Evolutionary conservation across 1,140 invertebrate genomes (phyloP).

Genomic region (Agrilus planipennis): DNA sequence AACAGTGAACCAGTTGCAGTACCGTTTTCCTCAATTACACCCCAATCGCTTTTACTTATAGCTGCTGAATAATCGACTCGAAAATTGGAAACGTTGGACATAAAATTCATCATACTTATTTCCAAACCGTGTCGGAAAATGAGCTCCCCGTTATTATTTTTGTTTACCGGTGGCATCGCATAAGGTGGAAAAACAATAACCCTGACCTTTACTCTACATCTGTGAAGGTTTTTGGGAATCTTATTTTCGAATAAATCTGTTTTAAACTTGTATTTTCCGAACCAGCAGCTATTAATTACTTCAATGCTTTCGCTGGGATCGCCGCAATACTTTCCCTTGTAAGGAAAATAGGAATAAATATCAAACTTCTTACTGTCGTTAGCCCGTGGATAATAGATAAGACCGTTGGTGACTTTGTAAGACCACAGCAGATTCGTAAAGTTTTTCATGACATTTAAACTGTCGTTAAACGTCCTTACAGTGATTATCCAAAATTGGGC

Average conservation of each 20-base stretch:
- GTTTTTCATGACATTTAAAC: slow-evolving; percentile 6
- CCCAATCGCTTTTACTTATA: slow-evolving; percentile 9
- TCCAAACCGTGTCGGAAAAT: slow-evolving; percentile 12
- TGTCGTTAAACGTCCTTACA: slow-evolving; percentile 9
- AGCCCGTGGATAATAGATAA: slow-evolving; percentile 10
- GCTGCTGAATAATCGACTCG: slow-evolving; percentile 12
- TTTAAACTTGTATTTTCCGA: slow-evolving; percentile 8
- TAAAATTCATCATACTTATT: slow-evolving; percentile 14
- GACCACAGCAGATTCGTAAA: slow-evolving; percentile 12
- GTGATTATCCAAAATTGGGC: slow-evolving; percentile 20
- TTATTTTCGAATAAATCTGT: slow-evolving; percentile 15
- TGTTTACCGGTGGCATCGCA: slow-evolving; percentile 8
- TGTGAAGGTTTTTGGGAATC: slow-evolving; percentile 17
- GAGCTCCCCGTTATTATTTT: neutral
- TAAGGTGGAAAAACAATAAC: slow-evolving; percentile 16
- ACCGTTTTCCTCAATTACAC: slow-evolving; percentile 12
- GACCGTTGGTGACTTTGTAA: slow-evolving; percentile 14
- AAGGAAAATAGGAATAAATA: slow-evolving; percentile 20
- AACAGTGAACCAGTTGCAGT: slow-evolving; percentile 13
- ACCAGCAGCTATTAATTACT: slow-evolving; percentile 11
- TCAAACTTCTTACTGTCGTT: slow-evolving; percentile 11
- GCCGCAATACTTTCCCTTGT: slow-evolving; percentile 15
- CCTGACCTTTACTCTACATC: slow-evolving; percentile 17
- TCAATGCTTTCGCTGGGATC: slow-evolving; percentile 8
- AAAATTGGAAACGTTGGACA: slow-evolving; percentile 13